Base-by-base conservation (phyloP, 2,113 vertebrate species). In the Laterallus jamaicensis region DNA sequence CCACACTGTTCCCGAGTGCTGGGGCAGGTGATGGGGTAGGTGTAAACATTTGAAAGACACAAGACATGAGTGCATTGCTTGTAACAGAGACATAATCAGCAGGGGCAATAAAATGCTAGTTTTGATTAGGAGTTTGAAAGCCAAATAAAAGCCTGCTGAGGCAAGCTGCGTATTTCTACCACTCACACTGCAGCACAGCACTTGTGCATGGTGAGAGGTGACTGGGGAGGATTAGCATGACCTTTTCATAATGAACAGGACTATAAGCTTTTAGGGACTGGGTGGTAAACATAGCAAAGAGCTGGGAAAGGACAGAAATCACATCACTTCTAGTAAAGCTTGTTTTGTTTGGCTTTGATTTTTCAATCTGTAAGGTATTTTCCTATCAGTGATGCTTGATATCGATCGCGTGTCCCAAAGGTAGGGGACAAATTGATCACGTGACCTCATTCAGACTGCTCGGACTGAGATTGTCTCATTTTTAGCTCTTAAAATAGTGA, bases 41-140 rank as follows among this genome's bases (percentile, higher is more conserved):
- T 19, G 7, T 15, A 54, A 66, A 79, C 47, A 47, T 79, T 74
- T 87, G 52, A 86, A 94, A 82, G 56, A 28, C 8, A 40, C 9
- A 20, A 73, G 83, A 71, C 55, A 40, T 11, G 74, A 56, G 25
- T 31, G 17, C 74, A n/a, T 17, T 62, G 74, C 70, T 80, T 94
- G 97, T 82, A 70, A 67, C 40, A 96, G 83, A 37, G n/a, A 60
- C 32, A 71, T 90, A 82, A 96, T 94, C 95, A 96, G 91, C 54
- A 69, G 77, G 90, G 89, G 89, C 77, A 95, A 77, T 18, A 88
- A 88, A 96, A 86, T 70, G 84, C 70, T 93, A 81, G 17, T 74
- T 95, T 93, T 97, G 95, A 96, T 98, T 95, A 96, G 56, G 47
- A 86, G 24, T 86, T 69, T 97, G 86, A 97, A 95, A 97, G 94